Evolutionary conservation across 2,888 invertebrate genomes (phyloP), one percentile per base, ranked within the genome.

Genomic region (Papilio gigon): DNA sequence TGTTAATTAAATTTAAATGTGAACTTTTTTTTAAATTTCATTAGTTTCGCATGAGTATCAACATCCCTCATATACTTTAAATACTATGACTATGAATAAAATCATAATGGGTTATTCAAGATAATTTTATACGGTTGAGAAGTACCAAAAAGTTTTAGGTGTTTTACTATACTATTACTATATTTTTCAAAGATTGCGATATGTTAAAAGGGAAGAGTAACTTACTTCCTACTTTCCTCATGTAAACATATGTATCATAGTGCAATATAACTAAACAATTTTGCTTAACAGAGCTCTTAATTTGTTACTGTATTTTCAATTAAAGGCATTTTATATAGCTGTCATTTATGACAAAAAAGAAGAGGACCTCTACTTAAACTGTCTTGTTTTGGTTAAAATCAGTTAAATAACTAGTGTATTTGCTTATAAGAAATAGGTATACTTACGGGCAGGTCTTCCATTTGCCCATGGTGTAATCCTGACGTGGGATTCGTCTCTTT

Each of bases 401-500:
- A 22, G 6, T 22, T 1, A 11, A 47, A 22, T 47, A 22, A 11
- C 22, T 6, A 22, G 2, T 20, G 12, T 1, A 9, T 35, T 47
- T 4, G 22, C 3, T 47, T 3, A n/a, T 0, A 9, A 11, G n/a
- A 44, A 22, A 47, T 12, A 22, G 20, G 56, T 50, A 27, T 74
- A 88, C 96, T 95, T 94, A 97, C 97, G 95, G 75, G 94, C 93
- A 83, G 97, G 94, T 87, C 95, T 98, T 84, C 99, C 99, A 85
- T 97, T 95, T 77, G 94, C 95, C 98, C 98, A 99, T 75, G 95
- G 95, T 1, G 97, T 97, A 76, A 97, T 95, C 84, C 94, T 96
- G 69, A 98, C 94, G 77, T 94, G 93, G 64, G 95, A 94, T 65
- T 94, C 95, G 78, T 96, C 95, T 71, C 98, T 93, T 83, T 96